Evolutionary conservation across 2,797 vertebrate genomes (phyloP).

Genomic region (Mus minutoides): DNA sequence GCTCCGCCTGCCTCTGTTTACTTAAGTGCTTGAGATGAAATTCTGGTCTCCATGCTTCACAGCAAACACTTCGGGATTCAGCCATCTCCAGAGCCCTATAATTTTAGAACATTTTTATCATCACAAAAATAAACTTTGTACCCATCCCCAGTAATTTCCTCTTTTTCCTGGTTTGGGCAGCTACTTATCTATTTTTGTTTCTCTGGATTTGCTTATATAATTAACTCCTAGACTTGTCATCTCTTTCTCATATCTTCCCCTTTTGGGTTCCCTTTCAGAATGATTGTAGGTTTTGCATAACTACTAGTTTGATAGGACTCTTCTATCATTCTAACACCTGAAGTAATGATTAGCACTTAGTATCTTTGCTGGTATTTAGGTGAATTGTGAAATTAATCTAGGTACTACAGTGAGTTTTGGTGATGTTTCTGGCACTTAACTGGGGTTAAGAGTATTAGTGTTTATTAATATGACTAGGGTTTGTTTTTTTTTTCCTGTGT

Average conservation of each 20-base stretch:
- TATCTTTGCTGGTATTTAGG: slow-evolving; percentile 10
- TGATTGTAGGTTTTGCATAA: background rate
- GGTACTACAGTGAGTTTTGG: background rate
- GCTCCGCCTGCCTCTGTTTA: background rate
- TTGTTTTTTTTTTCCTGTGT: background rate
- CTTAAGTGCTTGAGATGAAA: background rate
- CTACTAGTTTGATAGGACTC: slow-evolving; percentile 7
- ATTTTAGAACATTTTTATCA: slow-evolving; percentile 32
- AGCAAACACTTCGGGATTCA: background rate
- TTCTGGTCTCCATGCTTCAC: background rate
- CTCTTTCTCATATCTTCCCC: background rate
- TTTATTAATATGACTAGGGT: background rate
- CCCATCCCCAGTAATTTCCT: background rate
- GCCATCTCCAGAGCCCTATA: background rate
- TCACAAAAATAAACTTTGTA: background rate
- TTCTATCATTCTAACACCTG: background rate
- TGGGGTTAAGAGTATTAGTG: slow-evolving; percentile 19
- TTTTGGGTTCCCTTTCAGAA: slow-evolving; percentile 40
- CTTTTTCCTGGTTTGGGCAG: background rate
- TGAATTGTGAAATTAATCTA: background rate
- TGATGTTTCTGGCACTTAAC: background rate
- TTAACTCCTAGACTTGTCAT: background rate
- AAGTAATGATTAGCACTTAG: background rate
- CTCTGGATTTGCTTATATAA: slow-evolving; percentile 44
- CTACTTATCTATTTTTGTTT: slow-evolving; percentile 10